Evolutionary conservation across 2,113 vertebrate genomes (phyloP).

Genomic region (Takifugu flavidus): DNA sequence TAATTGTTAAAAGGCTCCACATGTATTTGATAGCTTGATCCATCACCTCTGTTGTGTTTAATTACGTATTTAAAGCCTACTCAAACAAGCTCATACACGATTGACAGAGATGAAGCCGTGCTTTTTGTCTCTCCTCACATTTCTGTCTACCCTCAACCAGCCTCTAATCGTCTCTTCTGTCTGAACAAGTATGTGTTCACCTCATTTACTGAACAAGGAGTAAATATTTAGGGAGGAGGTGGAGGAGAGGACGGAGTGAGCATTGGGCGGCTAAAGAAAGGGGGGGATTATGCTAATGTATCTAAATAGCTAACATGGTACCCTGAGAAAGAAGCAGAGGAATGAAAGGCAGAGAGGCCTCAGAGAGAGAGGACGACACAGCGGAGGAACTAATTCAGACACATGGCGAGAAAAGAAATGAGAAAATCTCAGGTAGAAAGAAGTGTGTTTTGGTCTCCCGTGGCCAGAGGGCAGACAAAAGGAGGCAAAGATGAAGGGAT

Average conservation of each 20-base stretch:
- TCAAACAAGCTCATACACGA: conserved; percentile 12
- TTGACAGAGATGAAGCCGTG: conserved; percentile 18
- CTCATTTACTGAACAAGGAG: conserved; percentile 42
- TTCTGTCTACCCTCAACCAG: conserved; percentile 31
- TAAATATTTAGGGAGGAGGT: conserved; percentile 62
- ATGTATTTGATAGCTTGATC: background rate
- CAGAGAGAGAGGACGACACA: conserved; percentile 11
- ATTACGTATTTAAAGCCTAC: conserved; percentile 23
- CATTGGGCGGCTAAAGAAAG: conserved; percentile 13
- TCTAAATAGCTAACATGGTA: conserved; percentile 41
- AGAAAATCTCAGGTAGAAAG: conserved; percentile 35
- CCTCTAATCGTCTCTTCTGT: conserved; percentile 44
- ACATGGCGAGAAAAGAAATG: conserved; percentile 45
- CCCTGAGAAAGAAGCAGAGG: conserved; percentile 8
- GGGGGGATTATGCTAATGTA: conserved; percentile 60
- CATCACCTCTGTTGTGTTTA: conserved; percentile 8
- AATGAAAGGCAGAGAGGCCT: conserved; percentile 1
- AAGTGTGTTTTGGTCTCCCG: conserved; percentile 29
- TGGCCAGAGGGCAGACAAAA: conserved; percentile 19
- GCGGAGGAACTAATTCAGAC: conserved; percentile 19
- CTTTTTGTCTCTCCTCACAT: conserved; percentile 31
- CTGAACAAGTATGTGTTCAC: conserved; percentile 46
- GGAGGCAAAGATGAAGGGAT: conserved; percentile 30
- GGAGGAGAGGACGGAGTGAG: conserved; percentile 27
- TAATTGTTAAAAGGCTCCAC: no score